Percentiles rank a stretch among this genome's conserved stretches.
Conservation (phyloP, 2,797 vertebrate species). For the Gymnoscopelus braueri region DNA sequence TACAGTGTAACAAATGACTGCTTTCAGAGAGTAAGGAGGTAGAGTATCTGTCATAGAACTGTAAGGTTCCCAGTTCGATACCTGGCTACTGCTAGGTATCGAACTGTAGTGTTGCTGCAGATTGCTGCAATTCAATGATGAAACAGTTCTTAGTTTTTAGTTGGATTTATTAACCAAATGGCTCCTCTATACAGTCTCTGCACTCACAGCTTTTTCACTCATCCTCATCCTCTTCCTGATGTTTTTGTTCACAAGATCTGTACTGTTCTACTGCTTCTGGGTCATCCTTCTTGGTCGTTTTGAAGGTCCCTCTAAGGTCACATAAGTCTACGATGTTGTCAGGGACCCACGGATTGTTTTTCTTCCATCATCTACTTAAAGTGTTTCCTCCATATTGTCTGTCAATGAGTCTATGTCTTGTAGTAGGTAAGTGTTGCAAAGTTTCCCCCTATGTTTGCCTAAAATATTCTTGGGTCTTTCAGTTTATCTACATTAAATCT, state of each 20-base stretch:
- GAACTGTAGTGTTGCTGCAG: too few species aligned
- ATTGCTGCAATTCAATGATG: too few species aligned
- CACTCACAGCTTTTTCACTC: too few species aligned
- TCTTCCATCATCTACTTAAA: neutral
- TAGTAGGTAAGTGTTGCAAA: neutral
- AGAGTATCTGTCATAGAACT: too few species aligned
- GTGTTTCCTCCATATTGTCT: too few species aligned
- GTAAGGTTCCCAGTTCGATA: too few species aligned
- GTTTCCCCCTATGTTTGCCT: neutral
- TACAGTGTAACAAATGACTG: too few species aligned
- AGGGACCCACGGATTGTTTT: neutral
- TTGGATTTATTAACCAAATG: too few species aligned
- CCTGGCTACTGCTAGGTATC: too few species aligned
- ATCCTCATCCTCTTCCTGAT: neutral
- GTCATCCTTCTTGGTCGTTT: constrained; percentile 2
- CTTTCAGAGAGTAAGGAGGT: too few species aligned
- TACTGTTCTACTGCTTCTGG: neutral
- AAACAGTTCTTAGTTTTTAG: too few species aligned
- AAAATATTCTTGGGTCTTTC: neutral
- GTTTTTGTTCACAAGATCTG: neutral
- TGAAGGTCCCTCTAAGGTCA: neutral
- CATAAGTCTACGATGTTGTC: neutral
- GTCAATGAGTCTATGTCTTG: neutral
- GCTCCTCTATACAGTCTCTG: too few species aligned
- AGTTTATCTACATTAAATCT: neutral